Evolutionary conservation across 53 echinoderm and acorn worm species (phyloP).

Genomic region (Holothuria leucospilota): DNA sequence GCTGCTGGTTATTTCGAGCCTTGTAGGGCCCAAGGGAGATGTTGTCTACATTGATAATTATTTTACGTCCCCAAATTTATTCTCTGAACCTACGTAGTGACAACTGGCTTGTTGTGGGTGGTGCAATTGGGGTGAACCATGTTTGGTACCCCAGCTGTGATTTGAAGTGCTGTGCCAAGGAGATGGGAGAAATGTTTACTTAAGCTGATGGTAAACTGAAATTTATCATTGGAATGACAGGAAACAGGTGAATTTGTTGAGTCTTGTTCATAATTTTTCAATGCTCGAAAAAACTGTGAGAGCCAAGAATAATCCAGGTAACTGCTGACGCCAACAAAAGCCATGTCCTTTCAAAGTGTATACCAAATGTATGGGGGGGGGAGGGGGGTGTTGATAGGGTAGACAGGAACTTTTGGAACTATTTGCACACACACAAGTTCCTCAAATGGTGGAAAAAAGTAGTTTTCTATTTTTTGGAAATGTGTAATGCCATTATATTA

Average conservation of each 20-base stretch:
- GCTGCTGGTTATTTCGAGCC: too few species aligned
- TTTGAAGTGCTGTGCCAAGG: slow-evolving; percentile 1
- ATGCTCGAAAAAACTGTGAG: slow-evolving; percentile 11
- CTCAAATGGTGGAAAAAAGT: slow-evolving; percentile 46
- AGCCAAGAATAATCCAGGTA: slow-evolving; percentile 16
- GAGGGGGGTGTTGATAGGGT: slow-evolving; percentile 26
- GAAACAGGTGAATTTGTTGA: slow-evolving; percentile 20
- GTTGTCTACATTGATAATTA: slow-evolving; percentile 39
- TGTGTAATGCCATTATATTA: slow-evolving; percentile 3
- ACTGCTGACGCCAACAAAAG: not conserved
- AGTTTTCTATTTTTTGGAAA: slow-evolving; percentile 3
- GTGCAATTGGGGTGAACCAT: not conserved
- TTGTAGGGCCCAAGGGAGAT: slow-evolving; percentile 29
- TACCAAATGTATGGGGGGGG: slow-evolving; percentile 19
- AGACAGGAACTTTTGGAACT: slow-evolving; percentile 25
- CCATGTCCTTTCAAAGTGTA: slow-evolving; percentile 23
- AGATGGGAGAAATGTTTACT: not conserved
- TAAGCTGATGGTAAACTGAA: not conserved
- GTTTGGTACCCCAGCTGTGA: slow-evolving; percentile 25
- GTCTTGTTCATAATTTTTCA: slow-evolving; percentile 39
- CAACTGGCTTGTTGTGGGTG: slow-evolving; percentile 17
- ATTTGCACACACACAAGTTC: slow-evolving; percentile 16
- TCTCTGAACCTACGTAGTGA: slow-evolving; percentile 10
- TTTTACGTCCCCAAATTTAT: slow-evolving; percentile 40
- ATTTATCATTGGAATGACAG: slow-evolving; percentile 42